Evolutionary conservation across 2,888 invertebrate species (phyloP).

Genomic region (Strigamia crassipes): DNA sequence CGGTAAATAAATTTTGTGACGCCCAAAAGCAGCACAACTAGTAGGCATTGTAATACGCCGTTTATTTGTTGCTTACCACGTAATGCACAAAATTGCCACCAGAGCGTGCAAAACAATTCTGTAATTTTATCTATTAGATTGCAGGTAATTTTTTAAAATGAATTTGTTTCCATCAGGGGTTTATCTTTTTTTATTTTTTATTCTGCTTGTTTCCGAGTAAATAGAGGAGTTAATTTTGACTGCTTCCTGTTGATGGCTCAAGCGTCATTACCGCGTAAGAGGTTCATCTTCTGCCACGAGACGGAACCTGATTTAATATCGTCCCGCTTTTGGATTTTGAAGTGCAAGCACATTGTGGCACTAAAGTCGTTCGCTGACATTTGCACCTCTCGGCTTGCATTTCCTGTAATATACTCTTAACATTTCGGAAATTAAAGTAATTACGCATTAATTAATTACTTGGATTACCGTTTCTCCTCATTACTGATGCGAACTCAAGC

Average conservation of each 20-base stretch:
- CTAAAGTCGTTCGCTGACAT: slow-evolving; percentile 27
- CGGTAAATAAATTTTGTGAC: too few relatives aligned
- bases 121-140: too few relatives aligned
- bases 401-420: slow-evolving; percentile 27
- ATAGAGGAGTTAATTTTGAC: neutral
- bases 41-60: too few relatives aligned
- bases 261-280: neutral
- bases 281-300: neutral
- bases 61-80: too few relatives aligned
- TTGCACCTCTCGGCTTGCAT: neutral
- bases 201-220: neutral
- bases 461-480: slow-evolving; percentile 17
- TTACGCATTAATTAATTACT: slow-evolving; percentile 36
- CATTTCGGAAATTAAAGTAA: slow-evolving; percentile 34
- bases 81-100: too few relatives aligned
- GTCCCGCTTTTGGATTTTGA: slow-evolving; percentile 18
- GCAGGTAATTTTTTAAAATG: too few relatives aligned
- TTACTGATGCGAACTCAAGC: neutral
- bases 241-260: neutral
- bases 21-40: too few relatives aligned
- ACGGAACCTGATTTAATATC: neutral
- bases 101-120: too few relatives aligned
- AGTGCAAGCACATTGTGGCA: neutral
- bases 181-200: too few relatives aligned
- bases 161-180: too few relatives aligned